These are phyloP conservation scores for Cheilosia variabilis DNA, from an alignment of 2,888 invertebrate genomes.

Conservation along the genomic window DNA sequence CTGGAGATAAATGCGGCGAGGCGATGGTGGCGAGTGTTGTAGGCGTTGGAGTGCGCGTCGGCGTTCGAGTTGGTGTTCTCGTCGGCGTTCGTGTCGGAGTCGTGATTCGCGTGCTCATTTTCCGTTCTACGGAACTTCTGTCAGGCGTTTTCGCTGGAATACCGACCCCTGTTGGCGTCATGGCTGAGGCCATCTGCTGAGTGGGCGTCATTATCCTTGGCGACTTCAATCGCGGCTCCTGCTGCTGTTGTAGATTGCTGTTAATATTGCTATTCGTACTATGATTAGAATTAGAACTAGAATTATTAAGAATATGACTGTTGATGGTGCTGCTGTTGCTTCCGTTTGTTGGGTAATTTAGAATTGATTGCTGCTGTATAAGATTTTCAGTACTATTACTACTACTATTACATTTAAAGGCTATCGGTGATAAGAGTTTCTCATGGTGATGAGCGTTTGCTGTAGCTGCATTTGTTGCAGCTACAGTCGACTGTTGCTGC, in stretches of 20 bases:
- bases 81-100: constrained; percentile 78
- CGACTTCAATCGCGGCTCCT: constrained; percentile 76
- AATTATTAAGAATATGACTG: constrained; percentile 64
- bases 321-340: constrained; percentile 61
- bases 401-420: constrained; percentile 73
- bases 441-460: constrained; percentile 78
- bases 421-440: constrained; percentile 77
- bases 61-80: constrained; percentile 77
- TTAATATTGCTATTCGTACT: constrained; percentile 70
- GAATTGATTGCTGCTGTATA: constrained; percentile 76
- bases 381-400: constrained; percentile 74
- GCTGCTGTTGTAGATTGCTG: constrained; percentile 41
- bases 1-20: constrained; percentile 58
- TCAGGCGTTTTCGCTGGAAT: constrained; percentile 63
- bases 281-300: constrained; percentile 73
- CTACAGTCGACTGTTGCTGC: constrained; percentile 64
- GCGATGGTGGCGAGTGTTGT: constrained; percentile 68
- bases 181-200: constrained; percentile 32
- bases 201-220: constrained; percentile 76
- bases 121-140: constrained; percentile 77
- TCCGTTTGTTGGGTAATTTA: constrained; percentile 78
- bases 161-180: constrained; percentile 57
- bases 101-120: constrained; percentile 77
- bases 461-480: constrained; percentile 77
- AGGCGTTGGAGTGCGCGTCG: constrained; percentile 80